phyloP scores from a whole-genome alignment of 2,113 vertebrate genomes.

The Siniperca chuatsi region DNA sequence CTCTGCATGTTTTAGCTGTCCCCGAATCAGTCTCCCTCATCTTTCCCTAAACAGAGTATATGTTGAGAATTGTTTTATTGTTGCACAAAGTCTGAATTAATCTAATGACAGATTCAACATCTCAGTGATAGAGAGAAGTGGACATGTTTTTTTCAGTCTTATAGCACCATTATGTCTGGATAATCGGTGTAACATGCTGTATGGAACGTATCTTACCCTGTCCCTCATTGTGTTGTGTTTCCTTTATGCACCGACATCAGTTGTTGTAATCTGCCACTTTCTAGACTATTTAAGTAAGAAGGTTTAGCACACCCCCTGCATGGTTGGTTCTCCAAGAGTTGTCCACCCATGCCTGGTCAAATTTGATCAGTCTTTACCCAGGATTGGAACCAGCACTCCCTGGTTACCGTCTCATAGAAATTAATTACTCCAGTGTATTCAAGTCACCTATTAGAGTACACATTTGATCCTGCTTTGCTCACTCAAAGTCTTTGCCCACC shows the following conservation, averaged over 20 bases:
- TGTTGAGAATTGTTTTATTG: constrained; percentile 5
- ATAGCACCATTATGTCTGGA: constrained; percentile 14
- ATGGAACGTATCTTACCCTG: not conserved
- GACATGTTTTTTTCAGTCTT: not conserved
- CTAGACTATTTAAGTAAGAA: constrained; percentile 11
- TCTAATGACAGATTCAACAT: constrained; percentile 9
- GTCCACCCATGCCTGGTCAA: constrained; percentile 17
- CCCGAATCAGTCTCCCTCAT: constrained; percentile 7
- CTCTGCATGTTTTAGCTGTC: constrained; percentile 33
- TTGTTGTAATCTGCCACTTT: constrained; percentile 32
- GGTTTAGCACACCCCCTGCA: constrained; percentile 38
- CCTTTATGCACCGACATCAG: constrained; percentile 26
- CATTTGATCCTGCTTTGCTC: constrained; percentile 17
- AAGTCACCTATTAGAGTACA: constrained; percentile 12
- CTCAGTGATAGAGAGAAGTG: not conserved
- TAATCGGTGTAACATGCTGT: constrained; percentile 7
- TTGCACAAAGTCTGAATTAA: constrained; percentile 41
- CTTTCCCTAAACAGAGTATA: not conserved
- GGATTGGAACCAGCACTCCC: constrained; percentile 26
- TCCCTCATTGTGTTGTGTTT: constrained; percentile 30
- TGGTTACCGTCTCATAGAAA: constrained; percentile 1
- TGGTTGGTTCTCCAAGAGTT: constrained; percentile 40
- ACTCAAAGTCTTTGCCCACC: constrained; percentile 2
- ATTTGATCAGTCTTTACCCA: constrained; percentile 13
- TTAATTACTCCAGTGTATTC: constrained; percentile 3